phyloP scores from a whole-genome alignment of 2,888 invertebrate genomes.

The Chaetogeoica ovagalla region DNA sequence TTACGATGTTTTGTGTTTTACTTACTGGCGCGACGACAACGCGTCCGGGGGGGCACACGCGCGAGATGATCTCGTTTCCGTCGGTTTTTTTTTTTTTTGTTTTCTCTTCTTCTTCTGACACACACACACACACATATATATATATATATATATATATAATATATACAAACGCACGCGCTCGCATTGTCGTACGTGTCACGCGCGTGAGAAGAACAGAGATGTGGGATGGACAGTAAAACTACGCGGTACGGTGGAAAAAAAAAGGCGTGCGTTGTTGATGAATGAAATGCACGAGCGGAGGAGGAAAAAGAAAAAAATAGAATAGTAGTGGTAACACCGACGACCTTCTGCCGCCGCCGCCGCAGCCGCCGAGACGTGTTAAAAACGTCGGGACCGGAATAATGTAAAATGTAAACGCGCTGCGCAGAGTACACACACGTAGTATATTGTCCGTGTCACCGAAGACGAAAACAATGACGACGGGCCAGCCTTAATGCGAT shows the following conservation, averaged over 20 bases:
- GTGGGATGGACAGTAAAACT: not conserved
- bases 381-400: conserved; percentile 46
- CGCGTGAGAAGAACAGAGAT: not conserved
- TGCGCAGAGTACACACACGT: too few species aligned
- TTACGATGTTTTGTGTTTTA: too few species aligned
- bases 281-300: conserved; percentile 37
- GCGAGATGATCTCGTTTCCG: conserved; percentile 43
- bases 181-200: not conserved
- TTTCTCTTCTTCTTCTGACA: too few species aligned
- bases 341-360: too few species aligned
- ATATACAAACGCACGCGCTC: not conserved
- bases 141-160: too few species aligned
- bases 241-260: not conserved
- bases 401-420: conserved; percentile 45
- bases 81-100: not conserved
- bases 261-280: conserved; percentile 46
- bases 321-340: conserved; percentile 37
- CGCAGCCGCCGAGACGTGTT: conserved; percentile 52
- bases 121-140: too few species aligned
- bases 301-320: conserved; percentile 44
- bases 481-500: conserved; percentile 34
- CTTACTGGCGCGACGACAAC: not conserved
- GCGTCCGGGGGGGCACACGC: not conserved
- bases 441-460: conserved; percentile 40
- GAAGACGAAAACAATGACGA: conserved; percentile 45